Evolutionary conservation across 2,797 vertebrate species (phyloP).

Genomic region (Galagoides demidoff): DNA sequence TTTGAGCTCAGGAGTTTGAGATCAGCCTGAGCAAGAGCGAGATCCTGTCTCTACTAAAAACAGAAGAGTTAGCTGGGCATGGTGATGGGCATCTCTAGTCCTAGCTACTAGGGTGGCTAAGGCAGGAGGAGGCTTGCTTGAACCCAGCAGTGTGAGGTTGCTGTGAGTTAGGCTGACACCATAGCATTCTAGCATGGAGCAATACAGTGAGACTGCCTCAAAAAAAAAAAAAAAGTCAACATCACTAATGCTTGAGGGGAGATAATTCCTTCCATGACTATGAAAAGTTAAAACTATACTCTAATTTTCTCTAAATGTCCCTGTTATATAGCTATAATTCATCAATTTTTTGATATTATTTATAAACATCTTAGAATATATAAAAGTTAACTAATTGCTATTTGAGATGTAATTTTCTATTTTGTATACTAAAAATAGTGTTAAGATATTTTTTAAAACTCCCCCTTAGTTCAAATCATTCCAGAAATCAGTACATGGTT

Average conservation of each 20-base stretch:
- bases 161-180: no score
- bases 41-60: no score
- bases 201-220: no score
- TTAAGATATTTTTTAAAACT: neutral
- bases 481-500: neutral
- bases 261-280: neutral
- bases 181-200: no score
- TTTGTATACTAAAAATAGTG: conserved; percentile 31
- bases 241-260: neutral
- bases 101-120: no score
- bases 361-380: conserved; percentile 7
- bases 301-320: neutral
- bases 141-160: no score
- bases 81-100: no score
- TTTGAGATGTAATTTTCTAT: neutral
- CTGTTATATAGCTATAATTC: neutral
- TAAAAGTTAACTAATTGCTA: neutral
- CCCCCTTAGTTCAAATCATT: neutral
- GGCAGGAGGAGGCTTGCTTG: no score
- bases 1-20: no score
- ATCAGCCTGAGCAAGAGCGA: no score
- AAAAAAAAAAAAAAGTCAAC: no score
- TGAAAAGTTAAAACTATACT: neutral
- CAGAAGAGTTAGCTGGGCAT: no score
- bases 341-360: neutral